Evolutionary conservation across 2,888 invertebrate genomes (phyloP), one percentile per base, ranked within the genome.

Genomic region (Cremastinae sp.): DNA sequence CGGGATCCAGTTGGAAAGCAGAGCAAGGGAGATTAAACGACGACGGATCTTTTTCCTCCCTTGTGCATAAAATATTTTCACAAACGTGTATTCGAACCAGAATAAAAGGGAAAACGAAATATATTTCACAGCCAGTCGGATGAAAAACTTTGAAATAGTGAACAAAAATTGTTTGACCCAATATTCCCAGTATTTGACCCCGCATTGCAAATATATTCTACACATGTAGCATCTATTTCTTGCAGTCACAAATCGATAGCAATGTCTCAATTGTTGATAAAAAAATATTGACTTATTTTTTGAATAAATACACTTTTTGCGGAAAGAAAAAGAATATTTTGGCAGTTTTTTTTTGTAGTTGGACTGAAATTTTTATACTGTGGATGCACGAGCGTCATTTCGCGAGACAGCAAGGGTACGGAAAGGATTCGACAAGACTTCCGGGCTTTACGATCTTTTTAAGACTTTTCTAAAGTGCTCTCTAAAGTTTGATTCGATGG

Each of bases 11-110:
- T 34, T 43, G 53, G 14, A 53, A 69, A 62, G 68, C 41, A 38
- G n/a, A 69, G 73, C 34, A 54, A 61, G 76, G 65, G 38, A 64
- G 72, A 76, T 76, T 76, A 73, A 76, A 69, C 73, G 73, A 76
- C 59, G 64, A 69, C 59, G 64, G 34, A 38, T 64, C 43, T 69
- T 62, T 41, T 53, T 28, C 56, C 14, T 18, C 34, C 14, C 62
- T 58, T 20, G 43, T n/a, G 12, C 59, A 16, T 45, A 38, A 34
- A 36, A 68, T 64, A 64, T 68, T 53, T 62, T 22, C 45, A 16
- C 53, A 22, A 43, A 58, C 9, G 38, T 36, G n/a, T 47, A 65
- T 45, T 14, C 45, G 20, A 64, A 68, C 47, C 22, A 53, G 7
- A 54, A 36, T 22, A 14, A 28, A 66, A 8, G 34, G 59, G 28